phyloP scores from a whole-genome alignment of 2,797 vertebrate genomes.

The Cetoscarus ocellatus region DNA sequence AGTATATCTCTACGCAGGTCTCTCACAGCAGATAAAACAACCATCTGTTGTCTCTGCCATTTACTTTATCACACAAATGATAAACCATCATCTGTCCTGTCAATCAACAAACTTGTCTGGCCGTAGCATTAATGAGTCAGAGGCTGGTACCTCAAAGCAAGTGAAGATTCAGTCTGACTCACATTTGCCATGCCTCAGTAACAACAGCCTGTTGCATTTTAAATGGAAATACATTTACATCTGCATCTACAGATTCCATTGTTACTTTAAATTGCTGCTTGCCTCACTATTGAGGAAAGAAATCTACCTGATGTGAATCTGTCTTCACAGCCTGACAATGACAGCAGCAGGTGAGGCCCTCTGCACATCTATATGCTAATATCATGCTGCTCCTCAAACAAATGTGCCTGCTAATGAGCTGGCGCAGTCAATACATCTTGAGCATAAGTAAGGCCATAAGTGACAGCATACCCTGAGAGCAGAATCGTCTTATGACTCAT shows the following conservation, averaged over 20 bases:
- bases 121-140: constrained; percentile 15
- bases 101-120: constrained; percentile 46
- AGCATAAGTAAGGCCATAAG: constrained; percentile 68
- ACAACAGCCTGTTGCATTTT: constrained; percentile 31
- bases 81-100: constrained; percentile 54
- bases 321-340: constrained; percentile 32
- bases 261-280: constrained; percentile 30
- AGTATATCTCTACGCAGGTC: neutral
- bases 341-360: constrained; percentile 60
- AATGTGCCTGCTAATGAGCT: constrained; percentile 70
- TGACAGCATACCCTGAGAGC: constrained; percentile 38
- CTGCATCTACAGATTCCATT: constrained; percentile 24
- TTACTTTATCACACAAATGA: constrained; percentile 50
- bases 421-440: constrained; percentile 62
- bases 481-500: constrained; percentile 45
- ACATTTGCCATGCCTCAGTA: constrained; percentile 27
- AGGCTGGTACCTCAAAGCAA: constrained; percentile 18
- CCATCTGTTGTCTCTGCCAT: constrained; percentile 47
- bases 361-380: constrained; percentile 82
- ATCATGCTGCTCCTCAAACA: constrained; percentile 63
- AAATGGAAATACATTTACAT: constrained; percentile 39
- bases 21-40: constrained; percentile 33
- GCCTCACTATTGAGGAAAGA: constrained; percentile 34
- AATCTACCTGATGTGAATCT: constrained; percentile 49
- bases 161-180: constrained; percentile 21